These are phyloP conservation scores for Oryzaephilus surinamensis DNA, from an alignment of 1,140 invertebrate genomes.

Conservation along the genomic window DNA sequence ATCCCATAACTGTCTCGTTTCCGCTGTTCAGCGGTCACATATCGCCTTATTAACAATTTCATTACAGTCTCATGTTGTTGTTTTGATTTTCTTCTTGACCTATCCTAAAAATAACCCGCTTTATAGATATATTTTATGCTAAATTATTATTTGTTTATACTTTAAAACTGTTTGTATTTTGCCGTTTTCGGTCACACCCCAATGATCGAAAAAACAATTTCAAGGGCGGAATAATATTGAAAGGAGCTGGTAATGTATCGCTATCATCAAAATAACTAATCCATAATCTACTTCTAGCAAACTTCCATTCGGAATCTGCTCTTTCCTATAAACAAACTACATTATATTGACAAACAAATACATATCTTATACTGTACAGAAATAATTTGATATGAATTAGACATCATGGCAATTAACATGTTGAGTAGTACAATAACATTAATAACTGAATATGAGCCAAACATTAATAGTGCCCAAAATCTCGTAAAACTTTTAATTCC, in stretches of 20 bases:
- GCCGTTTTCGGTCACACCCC: constrained; percentile 56
- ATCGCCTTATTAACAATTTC: constrained; percentile 73
- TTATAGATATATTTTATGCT: too few relatives aligned
- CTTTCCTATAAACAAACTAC: constrained; percentile 24
- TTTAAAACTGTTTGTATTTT: constrained; percentile 56
- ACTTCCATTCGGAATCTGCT: constrained; percentile 69
- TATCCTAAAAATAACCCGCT: constrained; percentile 18
- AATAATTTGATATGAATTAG: constrained; percentile 76
- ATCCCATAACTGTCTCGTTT: constrained; percentile 65
- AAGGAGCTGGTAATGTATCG: constrained; percentile 85
- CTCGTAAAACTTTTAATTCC: constrained; percentile 68
- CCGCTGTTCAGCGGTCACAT: constrained; percentile 66
- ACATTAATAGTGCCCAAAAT: constrained; percentile 74
- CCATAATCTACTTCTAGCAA: constrained; percentile 94
- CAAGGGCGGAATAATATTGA: constrained; percentile 69
- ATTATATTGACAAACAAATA: constrained; percentile 10
- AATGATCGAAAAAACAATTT: constrained; percentile 54
- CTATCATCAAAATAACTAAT: constrained; percentile 99
- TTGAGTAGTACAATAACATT: constrained; percentile 81
- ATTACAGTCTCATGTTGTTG: constrained; percentile 60
- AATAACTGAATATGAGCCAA: constrained; percentile 71
- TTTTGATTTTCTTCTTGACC: constrained; percentile 44
- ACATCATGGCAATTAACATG: constrained; percentile 86
- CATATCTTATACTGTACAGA: constrained; percentile 63
- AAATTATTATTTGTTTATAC: constrained; percentile 42